Evolutionary conservation across 2,797 vertebrate species (phyloP).

Genomic region (Sebastes matsubarae): DNA sequence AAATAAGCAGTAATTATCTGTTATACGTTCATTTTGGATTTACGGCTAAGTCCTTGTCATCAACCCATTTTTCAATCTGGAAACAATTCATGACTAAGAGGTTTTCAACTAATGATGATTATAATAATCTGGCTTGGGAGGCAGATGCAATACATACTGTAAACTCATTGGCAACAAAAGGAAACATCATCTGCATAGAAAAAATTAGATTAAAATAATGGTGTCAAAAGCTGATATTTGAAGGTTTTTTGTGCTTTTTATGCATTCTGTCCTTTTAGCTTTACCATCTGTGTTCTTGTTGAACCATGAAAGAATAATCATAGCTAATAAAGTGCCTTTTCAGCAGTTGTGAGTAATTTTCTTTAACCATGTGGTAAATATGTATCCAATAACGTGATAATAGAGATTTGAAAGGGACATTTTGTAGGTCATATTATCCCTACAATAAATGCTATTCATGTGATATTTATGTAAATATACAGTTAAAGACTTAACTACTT

Average conservation of each 20-base stretch:
- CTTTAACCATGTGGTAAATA: slow-evolving; percentile 5
- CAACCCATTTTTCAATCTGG: neutral
- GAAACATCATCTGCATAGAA: neutral
- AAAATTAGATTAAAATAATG: neutral
- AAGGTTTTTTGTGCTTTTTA: slow-evolving; percentile 63
- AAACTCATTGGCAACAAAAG: slow-evolving; percentile 4
- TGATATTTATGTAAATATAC: slow-evolving; percentile 84
- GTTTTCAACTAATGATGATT: neutral
- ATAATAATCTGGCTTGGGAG: slow-evolving; percentile 11
- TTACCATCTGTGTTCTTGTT: neutral
- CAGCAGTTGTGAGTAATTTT: neutral
- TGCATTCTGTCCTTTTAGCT: slow-evolving; percentile 15
- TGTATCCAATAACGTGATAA: neutral
- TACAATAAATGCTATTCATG: slow-evolving; percentile 87
- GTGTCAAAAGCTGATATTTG: slow-evolving; percentile 4
- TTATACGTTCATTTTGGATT: neutral
- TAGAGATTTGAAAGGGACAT: neutral
- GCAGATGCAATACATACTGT: neutral
- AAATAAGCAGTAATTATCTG: slow-evolving; percentile 1
- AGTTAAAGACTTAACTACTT: slow-evolving; percentile 71
- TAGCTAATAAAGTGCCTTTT: slow-evolving; percentile 27
- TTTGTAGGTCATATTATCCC: slow-evolving; percentile 74
- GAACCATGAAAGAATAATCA: slow-evolving; percentile 10
- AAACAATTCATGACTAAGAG: neutral
- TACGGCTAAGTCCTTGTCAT: slow-evolving; percentile 5